Conservation (phyloP, 2,797 vertebrate genomes). For the Fratercula arctica region DNA sequence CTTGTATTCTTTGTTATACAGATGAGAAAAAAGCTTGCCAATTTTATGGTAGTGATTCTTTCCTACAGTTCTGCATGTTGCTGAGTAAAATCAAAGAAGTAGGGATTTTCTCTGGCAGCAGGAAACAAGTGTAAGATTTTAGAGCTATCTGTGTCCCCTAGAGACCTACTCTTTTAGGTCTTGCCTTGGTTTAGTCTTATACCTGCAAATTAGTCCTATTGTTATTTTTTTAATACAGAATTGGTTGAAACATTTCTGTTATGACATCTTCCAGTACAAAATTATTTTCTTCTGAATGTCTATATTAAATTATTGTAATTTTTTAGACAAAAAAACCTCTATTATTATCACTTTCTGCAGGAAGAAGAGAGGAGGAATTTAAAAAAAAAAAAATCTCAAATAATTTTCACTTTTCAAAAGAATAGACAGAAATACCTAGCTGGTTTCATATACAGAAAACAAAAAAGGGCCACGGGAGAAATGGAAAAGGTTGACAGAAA, state of each 20-base stretch:
- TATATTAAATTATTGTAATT: neutral
- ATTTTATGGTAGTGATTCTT: constrained; percentile 15
- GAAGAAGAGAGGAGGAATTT: neutral
- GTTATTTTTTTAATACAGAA: neutral
- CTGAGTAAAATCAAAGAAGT: neutral
- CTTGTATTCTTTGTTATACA: neutral
- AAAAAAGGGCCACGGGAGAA: neutral
- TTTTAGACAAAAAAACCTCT: neutral
- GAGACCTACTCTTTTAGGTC: neutral
- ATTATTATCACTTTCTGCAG: neutral
- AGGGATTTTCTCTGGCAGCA: neutral
- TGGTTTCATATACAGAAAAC: neutral
- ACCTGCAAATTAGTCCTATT: neutral
- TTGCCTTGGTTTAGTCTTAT: neutral
- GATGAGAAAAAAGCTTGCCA: neutral
- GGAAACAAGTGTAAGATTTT: neutral
- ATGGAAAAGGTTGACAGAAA: neutral
- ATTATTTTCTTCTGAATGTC: neutral
- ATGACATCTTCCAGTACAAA: neutral
- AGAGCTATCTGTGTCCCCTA: neutral
- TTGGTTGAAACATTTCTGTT: neutral
- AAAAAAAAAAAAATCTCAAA: neutral
- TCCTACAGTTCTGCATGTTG: neutral
- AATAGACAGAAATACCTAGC: neutral
- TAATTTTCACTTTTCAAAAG: neutral